Conservation (phyloP, 2,888 invertebrate genomes). For the Tiliacea citrago region DNA sequence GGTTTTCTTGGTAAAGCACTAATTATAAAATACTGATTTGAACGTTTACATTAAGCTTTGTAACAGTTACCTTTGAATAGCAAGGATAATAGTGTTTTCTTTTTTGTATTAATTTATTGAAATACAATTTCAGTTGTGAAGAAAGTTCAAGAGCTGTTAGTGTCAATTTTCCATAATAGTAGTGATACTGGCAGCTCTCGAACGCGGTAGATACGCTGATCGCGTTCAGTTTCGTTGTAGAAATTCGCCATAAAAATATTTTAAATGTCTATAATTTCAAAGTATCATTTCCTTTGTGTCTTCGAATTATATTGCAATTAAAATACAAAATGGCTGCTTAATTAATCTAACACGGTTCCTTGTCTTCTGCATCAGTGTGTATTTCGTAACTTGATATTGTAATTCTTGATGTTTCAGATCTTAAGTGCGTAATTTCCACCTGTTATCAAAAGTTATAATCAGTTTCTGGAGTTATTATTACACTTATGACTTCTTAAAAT, state of each 20-base stretch:
- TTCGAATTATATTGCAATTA: constrained; percentile 43
- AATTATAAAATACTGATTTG: constrained; percentile 43
- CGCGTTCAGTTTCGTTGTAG: no score
- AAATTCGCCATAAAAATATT: background rate
- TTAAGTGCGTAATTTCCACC: constrained; percentile 84
- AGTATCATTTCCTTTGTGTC: background rate
- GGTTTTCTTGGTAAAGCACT: constrained; percentile 42
- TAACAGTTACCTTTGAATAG: constrained; percentile 35
- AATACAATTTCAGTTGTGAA: constrained; percentile 35
- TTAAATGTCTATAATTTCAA: background rate
- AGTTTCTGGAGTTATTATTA: constrained; percentile 11
- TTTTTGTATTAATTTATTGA: constrained; percentile 39
- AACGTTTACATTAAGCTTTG: constrained; percentile 49
- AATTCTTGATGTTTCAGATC: constrained; percentile 83
- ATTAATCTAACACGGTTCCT: constrained; percentile 67
- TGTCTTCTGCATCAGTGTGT: constrained; percentile 71
- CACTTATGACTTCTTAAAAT: background rate
- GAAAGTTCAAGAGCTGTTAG: no score
- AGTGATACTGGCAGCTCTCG: no score
- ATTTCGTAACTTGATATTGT: constrained; percentile 84
- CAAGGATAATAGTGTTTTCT: background rate
- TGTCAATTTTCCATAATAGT: no score
- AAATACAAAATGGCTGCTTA: constrained; percentile 26
- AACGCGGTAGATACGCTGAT: no score
- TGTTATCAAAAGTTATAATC: constrained; percentile 69